phyloP scores from a whole-genome alignment of 2,113 vertebrate genomes.

The Nestor notabilis region DNA sequence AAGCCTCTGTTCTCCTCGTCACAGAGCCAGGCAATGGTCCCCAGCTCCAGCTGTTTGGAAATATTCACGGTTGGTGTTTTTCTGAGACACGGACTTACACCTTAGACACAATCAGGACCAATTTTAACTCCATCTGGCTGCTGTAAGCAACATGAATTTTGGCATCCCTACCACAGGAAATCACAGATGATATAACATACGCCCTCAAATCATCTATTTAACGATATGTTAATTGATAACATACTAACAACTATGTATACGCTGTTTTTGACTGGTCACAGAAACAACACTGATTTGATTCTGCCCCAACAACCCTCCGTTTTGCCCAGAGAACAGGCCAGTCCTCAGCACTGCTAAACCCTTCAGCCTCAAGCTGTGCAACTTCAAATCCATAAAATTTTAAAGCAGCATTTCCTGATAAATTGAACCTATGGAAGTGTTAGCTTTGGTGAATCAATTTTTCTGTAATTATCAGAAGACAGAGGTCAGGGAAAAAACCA shows the following conservation, averaged over 20 bases:
- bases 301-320: accelerated
- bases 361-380: neutral
- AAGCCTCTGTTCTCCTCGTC: neutral
- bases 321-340: neutral
- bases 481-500: neutral
- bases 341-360: neutral
- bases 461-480: neutral
- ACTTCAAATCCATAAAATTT: neutral
- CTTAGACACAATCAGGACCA: neutral
- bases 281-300: neutral
- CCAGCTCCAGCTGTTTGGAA: neutral
- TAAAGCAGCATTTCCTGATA: neutral
- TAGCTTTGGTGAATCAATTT: neutral
- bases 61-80: neutral
- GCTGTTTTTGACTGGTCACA: accelerated
- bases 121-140: neutral
- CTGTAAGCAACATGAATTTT: neutral
- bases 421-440: neutral
- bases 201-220: neutral
- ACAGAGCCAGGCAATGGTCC: neutral
- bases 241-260: neutral
- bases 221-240: neutral
- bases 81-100: neutral
- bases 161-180: neutral
- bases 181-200: neutral